These are phyloP conservation scores for Mungos mungo DNA, from an alignment of 2,113 vertebrate species.

Conservation along the genomic window DNA sequence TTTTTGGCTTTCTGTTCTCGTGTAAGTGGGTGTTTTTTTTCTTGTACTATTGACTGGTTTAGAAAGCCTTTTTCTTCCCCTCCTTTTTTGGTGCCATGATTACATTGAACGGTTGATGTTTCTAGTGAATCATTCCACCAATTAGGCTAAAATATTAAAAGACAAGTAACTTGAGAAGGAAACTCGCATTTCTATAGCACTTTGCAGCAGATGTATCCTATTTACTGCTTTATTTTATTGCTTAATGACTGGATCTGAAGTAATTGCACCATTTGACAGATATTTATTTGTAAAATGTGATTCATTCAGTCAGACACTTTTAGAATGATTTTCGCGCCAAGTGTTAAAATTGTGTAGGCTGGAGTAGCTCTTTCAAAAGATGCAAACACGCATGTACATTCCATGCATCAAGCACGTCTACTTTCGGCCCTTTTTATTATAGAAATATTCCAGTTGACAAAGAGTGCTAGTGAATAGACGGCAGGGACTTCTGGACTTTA, in stretches of 20 bases:
- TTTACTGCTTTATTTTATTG: slow-evolving; percentile 90
- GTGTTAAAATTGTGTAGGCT: slow-evolving; percentile 82
- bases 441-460: slow-evolving; percentile 87
- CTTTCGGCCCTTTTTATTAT: slow-evolving; percentile 84
- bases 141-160: slow-evolving; percentile 84
- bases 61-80: slow-evolving; percentile 17
- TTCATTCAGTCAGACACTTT: slow-evolving; percentile 88
- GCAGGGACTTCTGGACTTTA: slow-evolving; percentile 88
- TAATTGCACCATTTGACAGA: slow-evolving; percentile 90
- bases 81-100: slow-evolving; percentile 47
- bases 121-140: slow-evolving; percentile 84
- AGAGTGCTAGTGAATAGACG: slow-evolving; percentile 84
- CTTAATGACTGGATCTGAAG: slow-evolving; percentile 88
- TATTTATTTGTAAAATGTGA: slow-evolving; percentile 91
- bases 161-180: slow-evolving; percentile 89
- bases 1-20: not conserved
- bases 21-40: slow-evolving; percentile 2
- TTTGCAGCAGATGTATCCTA: slow-evolving; percentile 90
- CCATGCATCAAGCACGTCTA: slow-evolving; percentile 84
- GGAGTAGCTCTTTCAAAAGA: slow-evolving; percentile 84
- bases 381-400: slow-evolving; percentile 87
- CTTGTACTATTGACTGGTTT: slow-evolving; percentile 6
- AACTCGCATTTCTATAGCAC: slow-evolving; percentile 88
- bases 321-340: slow-evolving; percentile 85
- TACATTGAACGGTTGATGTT: slow-evolving; percentile 73